Evolutionary conservation across 2,797 vertebrate species (phyloP), one percentile per base, ranked within the genome.

Genomic region (Lacerta agilis): DNA sequence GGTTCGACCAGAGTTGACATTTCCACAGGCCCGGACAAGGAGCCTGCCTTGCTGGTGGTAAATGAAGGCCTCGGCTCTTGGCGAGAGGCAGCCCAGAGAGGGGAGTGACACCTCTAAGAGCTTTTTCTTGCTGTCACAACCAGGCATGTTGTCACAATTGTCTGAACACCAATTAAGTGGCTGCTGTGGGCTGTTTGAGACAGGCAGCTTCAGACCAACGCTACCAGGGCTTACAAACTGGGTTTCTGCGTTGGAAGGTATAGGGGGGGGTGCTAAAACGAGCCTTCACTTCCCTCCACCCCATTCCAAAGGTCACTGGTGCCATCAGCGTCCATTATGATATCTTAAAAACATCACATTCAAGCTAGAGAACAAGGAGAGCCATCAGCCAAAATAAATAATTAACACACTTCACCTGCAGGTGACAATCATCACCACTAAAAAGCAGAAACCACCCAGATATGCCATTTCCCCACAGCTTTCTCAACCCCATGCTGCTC

Each of bases 401-500:
- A 61, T 36, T 23, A 61, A 23, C n/a, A 23, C n/a, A 29, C 20
- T 61, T 61, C n/a, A 36, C 23, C 79, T 64, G 5, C 0, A 1
- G 33, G 10, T 55, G 49, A 55, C 3, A n/a, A 83, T 72, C 45
- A 23, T 7, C 41, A 10, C 43, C 8, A 10, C 29, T 55, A 33
- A 49, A 38, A 72, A 13, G 67, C 10, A 49, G 8, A 11, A 18
- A 9, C 4, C 90, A 85, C 89, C 79, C 4, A 0, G 91, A 87
- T 76, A 11, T 88, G 86, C 86, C 91, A 91, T 88, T 91, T 94
- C 10, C 41, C 82, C 91, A 83, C 82, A 61, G 41, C 85, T 94
- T 87, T 1, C 92, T 90, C 90, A 92, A 85, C 8, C 92, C 92
- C 17, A 1, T 41, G 64, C 93, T 87, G 91, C 94, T 93, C 90